Percentiles rank a stretch among this genome's conserved stretches.
Conservation (phyloP, 2,113 vertebrate genomes). For the Trogon melanurus region DNA sequence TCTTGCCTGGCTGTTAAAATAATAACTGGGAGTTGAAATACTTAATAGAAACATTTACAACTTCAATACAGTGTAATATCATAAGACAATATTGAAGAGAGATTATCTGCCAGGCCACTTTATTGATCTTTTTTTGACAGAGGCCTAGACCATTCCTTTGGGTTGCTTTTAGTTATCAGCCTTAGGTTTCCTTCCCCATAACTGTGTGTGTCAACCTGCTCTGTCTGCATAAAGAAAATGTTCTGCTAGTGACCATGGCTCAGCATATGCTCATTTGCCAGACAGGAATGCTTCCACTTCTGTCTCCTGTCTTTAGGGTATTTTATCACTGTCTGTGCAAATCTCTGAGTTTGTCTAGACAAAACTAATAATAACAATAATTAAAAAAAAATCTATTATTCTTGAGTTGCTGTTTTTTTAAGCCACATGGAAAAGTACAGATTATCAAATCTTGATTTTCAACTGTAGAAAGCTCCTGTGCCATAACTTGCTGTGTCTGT, state of each 20-base stretch:
- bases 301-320: not conserved
- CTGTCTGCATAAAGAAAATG: not conserved
- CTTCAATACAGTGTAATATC: not conserved
- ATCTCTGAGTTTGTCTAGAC: not conserved
- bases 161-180: not conserved
- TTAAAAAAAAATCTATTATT: not conserved
- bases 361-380: not conserved
- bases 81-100: not conserved
- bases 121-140: not conserved
- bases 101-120: not conserved
- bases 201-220: not conserved
- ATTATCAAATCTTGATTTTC: slow-evolving; percentile 3
- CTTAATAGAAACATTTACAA: slow-evolving; percentile 37
- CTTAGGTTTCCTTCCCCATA: not conserved
- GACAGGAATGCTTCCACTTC: not conserved
- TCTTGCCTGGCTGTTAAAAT: slow-evolving; percentile 17
- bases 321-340: not conserved
- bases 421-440: not conserved
- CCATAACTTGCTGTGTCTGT: not conserved
- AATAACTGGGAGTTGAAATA: slow-evolving; percentile 22
- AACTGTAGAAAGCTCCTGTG: not conserved
- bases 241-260: not conserved
- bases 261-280: not conserved
- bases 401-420: not conserved
- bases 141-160: not conserved